Evolutionary conservation across 2,113 vertebrate genomes (phyloP).

Genomic region (Osmerus mordax): DNA sequence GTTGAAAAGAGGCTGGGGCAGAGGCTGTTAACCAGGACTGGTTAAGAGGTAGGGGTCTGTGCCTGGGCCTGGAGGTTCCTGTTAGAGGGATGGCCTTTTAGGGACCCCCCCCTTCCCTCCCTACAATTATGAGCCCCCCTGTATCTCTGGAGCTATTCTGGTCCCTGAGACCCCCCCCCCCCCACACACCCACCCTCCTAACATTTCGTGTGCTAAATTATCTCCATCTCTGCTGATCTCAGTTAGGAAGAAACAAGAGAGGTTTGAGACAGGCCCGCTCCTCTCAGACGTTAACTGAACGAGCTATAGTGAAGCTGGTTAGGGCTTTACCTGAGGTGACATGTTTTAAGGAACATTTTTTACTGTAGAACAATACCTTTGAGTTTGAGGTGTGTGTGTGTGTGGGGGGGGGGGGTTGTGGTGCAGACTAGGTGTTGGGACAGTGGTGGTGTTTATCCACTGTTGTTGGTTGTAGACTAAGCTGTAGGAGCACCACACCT

Average conservation of each 20-base stretch:
- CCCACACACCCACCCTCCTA: not conserved
- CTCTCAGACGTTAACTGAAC: too few relatives aligned
- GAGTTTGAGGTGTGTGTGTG: too few relatives aligned
- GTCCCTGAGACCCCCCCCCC: not conserved
- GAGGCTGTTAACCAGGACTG: not conserved
- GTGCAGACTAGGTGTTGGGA: not conserved
- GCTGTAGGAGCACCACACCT: not conserved
- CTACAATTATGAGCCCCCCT: not conserved
- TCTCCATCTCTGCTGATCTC: not conserved
- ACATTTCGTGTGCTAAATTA: not conserved
- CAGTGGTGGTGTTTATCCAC: not conserved
- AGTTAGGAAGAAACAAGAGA: not conserved
- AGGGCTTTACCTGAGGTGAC: not conserved
- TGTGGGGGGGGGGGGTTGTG: not conserved
- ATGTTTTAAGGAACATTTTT: not conserved
- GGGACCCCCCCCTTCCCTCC: constrained; percentile 60
- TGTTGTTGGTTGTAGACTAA: not conserved
- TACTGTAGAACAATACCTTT: too few relatives aligned
- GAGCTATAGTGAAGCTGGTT: not conserved
- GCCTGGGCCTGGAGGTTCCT: constrained; percentile 13
- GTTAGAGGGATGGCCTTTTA: constrained; percentile 80
- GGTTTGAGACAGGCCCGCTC: not conserved
- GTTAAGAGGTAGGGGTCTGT: not conserved
- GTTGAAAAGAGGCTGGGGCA: too few relatives aligned
- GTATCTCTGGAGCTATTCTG: constrained; percentile 54